These are phyloP conservation scores for Ectemnius lituratus DNA, from an alignment of 2,888 invertebrate species.

Conservation along the genomic window DNA sequence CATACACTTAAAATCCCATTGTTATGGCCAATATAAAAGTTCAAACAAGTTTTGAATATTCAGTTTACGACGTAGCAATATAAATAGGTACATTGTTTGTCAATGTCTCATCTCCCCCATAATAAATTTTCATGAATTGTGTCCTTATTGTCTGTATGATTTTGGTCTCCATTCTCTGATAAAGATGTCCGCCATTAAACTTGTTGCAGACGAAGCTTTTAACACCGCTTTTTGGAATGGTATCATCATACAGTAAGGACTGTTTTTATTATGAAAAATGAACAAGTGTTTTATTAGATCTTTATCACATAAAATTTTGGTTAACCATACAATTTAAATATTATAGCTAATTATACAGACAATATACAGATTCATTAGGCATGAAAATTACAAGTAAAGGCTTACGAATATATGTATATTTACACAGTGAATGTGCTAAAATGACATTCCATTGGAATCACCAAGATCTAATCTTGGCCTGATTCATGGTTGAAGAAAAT, in stretches of 20 bases:
- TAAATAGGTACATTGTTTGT: too few relatives aligned
- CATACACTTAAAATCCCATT: not conserved
- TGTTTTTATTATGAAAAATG: conserved; percentile 36
- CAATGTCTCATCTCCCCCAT: too few relatives aligned
- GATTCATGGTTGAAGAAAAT: conserved; percentile 28
- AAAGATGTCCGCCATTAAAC: not conserved
- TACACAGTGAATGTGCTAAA: not conserved
- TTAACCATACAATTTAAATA: conserved; percentile 33
- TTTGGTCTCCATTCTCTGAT: not conserved
- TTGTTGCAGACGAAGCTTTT: too few relatives aligned
- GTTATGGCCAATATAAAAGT: not conserved
- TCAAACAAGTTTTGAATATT: too few relatives aligned
- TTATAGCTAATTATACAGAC: conserved; percentile 28
- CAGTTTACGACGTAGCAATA: too few relatives aligned
- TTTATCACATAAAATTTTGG: conserved; percentile 34
- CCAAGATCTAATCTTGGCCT: conserved; percentile 19
- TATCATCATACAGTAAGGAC: too few relatives aligned
- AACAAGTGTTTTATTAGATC: conserved; percentile 41
- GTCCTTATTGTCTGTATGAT: too few relatives aligned
- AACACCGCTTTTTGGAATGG: too few relatives aligned
- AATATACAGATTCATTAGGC: conserved; percentile 34
- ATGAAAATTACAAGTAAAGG: conserved; percentile 23
- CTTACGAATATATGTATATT: conserved; percentile 10
- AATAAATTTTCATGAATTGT: too few relatives aligned
- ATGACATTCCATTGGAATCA: conserved; percentile 17